Conservation (phyloP, 1,140 invertebrate species). For the Drosophila biarmipes region DNA sequence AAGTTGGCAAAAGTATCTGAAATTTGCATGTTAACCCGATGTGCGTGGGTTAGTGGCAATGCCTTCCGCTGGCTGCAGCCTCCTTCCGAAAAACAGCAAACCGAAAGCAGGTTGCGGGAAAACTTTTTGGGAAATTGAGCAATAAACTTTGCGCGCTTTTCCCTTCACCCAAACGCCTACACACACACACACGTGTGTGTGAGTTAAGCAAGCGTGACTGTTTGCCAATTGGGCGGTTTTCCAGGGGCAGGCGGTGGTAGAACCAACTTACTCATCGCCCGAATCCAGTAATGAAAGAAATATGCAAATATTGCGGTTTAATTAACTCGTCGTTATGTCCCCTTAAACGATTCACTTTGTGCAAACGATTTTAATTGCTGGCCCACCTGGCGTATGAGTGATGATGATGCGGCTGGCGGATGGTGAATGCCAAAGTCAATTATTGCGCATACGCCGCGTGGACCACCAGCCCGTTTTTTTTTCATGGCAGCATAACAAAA, state of each 20-base stretch:
- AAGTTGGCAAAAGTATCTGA: constrained; percentile 73
- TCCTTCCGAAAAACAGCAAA: constrained; percentile 9
- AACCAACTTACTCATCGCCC: constrained; percentile 29
- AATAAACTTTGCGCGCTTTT: constrained; percentile 67
- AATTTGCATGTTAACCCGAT: constrained; percentile 78
- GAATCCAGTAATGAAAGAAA: constrained; percentile 56
- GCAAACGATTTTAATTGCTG: constrained; percentile 67
- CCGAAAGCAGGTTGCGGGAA: constrained; percentile 56
- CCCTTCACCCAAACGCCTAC: constrained; percentile 17
- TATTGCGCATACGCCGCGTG: constrained; percentile 56
- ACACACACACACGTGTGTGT: constrained; percentile 24
- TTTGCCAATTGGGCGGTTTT: constrained; percentile 34
- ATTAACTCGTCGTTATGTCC: constrained; percentile 63
- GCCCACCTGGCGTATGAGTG: constrained; percentile 65
- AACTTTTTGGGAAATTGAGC: constrained; percentile 77
- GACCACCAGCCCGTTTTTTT: constrained; percentile 49
- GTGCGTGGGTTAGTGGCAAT: constrained; percentile 63
- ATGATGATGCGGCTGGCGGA: constrained; percentile 26
- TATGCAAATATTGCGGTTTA: constrained; percentile 82
- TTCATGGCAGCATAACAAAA: constrained; percentile 60
- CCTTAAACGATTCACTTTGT: constrained; percentile 29
- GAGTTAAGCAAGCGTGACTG: constrained; percentile 49
- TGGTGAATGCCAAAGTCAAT: constrained; percentile 56
- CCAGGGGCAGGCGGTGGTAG: background rate
- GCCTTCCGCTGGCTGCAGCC: constrained; percentile 18